phyloP scores from a whole-genome alignment of 2,888 invertebrate species.

The Celastrina argiolus region DNA sequence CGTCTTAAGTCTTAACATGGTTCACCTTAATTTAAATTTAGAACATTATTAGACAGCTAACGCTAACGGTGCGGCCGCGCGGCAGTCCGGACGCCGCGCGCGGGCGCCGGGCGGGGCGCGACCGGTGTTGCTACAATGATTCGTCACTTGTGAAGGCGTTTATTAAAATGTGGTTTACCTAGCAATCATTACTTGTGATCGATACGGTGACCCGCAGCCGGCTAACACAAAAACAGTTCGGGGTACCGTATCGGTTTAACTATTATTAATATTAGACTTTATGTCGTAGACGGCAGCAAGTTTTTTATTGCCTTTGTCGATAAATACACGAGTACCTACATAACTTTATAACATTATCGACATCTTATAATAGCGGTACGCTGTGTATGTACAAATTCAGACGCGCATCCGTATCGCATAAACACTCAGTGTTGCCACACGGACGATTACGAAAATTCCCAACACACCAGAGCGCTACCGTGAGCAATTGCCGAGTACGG shows the following conservation, averaged over 20 bases:
- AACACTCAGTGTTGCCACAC: slow-evolving; percentile 25
- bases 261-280: not conserved
- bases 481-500: slow-evolving; percentile 72
- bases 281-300: not conserved
- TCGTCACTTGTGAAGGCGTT: too few relatives aligned
- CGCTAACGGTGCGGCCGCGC: not conserved
- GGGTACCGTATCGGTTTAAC: not conserved
- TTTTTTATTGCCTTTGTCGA: not conserved
- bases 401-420: not conserved
- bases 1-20: slow-evolving; percentile 13
- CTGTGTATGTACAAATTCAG: slow-evolving; percentile 14
- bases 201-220: too few relatives aligned
- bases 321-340: not conserved
- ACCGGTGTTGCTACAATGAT: not conserved
- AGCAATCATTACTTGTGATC: not conserved
- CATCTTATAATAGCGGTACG: not conserved
- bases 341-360: not conserved
- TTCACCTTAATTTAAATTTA: slow-evolving; percentile 19
- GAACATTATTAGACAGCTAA: slow-evolving; percentile 12
- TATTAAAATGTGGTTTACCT: not conserved
- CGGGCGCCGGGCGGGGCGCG: not conserved
- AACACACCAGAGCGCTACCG: slow-evolving; percentile 54
- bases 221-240: not conserved
- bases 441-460: slow-evolving; percentile 33
- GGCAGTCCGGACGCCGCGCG: not conserved